Base-by-base conservation (phyloP, 2,113 vertebrate species). In the Hippocampus zosterae region DNA sequence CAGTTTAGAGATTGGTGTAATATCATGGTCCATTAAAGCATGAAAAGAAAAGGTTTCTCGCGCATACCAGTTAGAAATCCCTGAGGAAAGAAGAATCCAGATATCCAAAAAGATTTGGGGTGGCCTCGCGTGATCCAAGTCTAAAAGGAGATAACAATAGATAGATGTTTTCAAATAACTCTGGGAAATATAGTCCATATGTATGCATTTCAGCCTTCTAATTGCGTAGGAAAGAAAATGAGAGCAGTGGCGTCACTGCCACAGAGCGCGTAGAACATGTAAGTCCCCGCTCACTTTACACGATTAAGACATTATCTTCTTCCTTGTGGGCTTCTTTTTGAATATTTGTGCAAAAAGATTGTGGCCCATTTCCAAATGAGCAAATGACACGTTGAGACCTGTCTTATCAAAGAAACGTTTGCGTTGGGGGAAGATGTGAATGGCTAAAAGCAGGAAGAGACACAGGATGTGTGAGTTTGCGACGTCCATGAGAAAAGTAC, bases 101-200 rank as follows among this genome's bases (percentile, higher is more conserved):
- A 93, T 72, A 94, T 92, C 91, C 91, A 96, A 77, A 93, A 94
- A 69, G 91, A 94, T 75, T 89, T 93, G 8, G 92, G 91, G 44
- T 87, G 90, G 67, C 92, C 93, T 37, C 72, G 83, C 73, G 72
- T 88, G 79, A 94, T 93, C 91, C 91, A 94, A 27, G 62, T 77
- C 90, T 94, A 23, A 9, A 33, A 65, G 44, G 25, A 46, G 18
- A 71, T 25, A 37, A 40, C 62, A 8, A 73, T 21, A 60, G 12
- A 65, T 56, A 69, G 33, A 18, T 5, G 10, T 66, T 66, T 70
- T n/a, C 13, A 61, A 75, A 65, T 71, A 56, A 67, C 50, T 21
- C 46, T n/a, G 23, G 33, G 33, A 15, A 42, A 19, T 63, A 37
- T 64, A 46, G 25, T 73, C 55, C 52, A 25, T n/a, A 1, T 33